phyloP scores from a whole-genome alignment of 2,888 invertebrate genomes.

The Cenopis cana region DNA sequence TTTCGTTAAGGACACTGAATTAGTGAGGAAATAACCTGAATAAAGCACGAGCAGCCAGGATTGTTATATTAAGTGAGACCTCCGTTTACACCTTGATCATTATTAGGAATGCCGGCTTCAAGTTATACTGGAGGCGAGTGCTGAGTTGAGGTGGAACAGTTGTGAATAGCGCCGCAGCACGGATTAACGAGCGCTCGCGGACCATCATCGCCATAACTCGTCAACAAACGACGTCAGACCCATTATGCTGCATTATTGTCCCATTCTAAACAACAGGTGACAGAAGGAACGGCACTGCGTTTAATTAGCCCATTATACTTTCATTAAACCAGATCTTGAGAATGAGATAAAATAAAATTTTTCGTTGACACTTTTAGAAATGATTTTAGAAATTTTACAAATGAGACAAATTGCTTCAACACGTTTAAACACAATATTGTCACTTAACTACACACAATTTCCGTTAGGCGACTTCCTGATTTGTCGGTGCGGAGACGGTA shows the following conservation, averaged over 20 bases:
- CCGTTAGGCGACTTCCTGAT: too few species aligned
- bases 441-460: neutral
- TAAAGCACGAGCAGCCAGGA: constrained; percentile 74
- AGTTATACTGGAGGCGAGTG: neutral
- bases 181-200: constrained; percentile 70
- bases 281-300: constrained; percentile 31
- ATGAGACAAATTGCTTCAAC: constrained; percentile 3
- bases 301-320: constrained; percentile 38
- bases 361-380: constrained; percentile 3
- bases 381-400: constrained; percentile 10
- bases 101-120: neutral
- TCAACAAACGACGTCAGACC: constrained; percentile 51
- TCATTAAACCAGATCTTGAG: constrained; percentile 37
- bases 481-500: too few species aligned
- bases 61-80: neutral
- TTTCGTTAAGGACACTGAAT: constrained; percentile 70
- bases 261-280: constrained; percentile 49
- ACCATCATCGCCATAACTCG: constrained; percentile 55
- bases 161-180: constrained; percentile 50
- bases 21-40: constrained; percentile 72
- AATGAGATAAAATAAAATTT: constrained; percentile 12
- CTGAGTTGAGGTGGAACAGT: neutral
- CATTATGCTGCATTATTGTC: constrained; percentile 58
- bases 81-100: neutral
- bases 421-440: neutral